These are phyloP conservation scores for Heterotilapia buettikoferi DNA, from an alignment of 2,113 vertebrate species.

Conservation along the genomic window DNA sequence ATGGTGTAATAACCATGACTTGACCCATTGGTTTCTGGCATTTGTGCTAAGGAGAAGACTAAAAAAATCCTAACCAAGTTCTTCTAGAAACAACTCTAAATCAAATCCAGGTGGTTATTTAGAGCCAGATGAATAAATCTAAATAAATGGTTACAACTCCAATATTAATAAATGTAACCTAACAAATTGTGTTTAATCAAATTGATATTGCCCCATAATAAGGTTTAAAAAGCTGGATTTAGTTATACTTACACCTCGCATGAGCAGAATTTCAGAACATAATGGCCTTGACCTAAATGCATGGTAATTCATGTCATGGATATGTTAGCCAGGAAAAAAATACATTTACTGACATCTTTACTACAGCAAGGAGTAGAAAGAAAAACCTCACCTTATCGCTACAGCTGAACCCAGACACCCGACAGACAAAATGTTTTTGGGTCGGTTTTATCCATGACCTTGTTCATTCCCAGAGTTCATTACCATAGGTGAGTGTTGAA, in stretches of 20 bases:
- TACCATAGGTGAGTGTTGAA: background rate
- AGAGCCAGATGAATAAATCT: background rate
- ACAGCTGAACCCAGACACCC: background rate
- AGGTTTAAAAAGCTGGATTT: background rate
- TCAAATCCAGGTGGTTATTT: background rate
- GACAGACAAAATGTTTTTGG: background rate
- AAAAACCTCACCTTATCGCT: background rate
- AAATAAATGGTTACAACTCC: background rate
- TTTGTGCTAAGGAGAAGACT: background rate
- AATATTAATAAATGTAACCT: background rate
- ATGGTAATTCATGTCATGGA: background rate
- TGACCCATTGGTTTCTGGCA: background rate
- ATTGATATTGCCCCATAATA: background rate
- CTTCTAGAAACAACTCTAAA: background rate
- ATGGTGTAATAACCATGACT: background rate
- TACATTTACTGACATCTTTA: background rate
- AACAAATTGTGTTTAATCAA: background rate
- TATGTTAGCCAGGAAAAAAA: background rate
- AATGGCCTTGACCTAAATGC: background rate
- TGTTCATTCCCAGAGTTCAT: background rate
- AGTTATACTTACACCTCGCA: background rate
- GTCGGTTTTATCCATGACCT: background rate
- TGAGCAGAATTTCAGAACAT: background rate
- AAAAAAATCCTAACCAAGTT: background rate
- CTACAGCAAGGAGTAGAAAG: background rate